Evolutionary conservation across 2,113 vertebrate species (phyloP).

Genomic region (Petroica traversi): DNA sequence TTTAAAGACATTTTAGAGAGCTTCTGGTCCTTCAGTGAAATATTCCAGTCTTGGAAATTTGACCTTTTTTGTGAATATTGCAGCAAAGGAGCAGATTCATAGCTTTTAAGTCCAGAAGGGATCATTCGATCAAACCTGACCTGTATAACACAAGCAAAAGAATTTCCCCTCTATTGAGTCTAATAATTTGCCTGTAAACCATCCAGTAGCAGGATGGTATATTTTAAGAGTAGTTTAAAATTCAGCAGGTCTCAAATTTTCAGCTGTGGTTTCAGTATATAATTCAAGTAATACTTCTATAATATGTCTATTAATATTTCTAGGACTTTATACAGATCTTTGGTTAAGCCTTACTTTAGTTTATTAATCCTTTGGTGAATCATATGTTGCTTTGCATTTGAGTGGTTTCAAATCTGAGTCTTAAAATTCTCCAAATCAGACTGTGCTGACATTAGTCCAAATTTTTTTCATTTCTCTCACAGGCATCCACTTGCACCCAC

Average conservation of each 20-base stretch:
- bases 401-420: background rate
- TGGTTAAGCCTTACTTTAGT: background rate
- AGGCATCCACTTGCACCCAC: background rate
- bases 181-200: conserved; percentile 18
- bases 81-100: conserved; percentile 37
- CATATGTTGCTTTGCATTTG: conserved; percentile 6
- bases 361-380: conserved; percentile 18
- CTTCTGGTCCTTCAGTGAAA: conserved; percentile 34
- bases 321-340: background rate
- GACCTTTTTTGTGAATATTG: conserved; percentile 7
- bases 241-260: background rate
- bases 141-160: background rate
- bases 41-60: conserved; percentile 30
- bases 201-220: conserved; percentile 3
- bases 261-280: background rate
- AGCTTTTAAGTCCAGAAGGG: conserved; percentile 3
- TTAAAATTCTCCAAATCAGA: background rate
- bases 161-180: background rate
- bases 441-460: background rate
- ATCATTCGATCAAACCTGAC: background rate
- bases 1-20: background rate
- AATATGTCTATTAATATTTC: background rate
- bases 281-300: conserved; percentile 21
- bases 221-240: conserved; percentile 2
- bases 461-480: background rate